A percentile compares a stretch with the other conserved stretches of the same genome.
Evolutionary conservation across 2,888 invertebrate species (phyloP).

Genomic region (Colostygia pectinataria): DNA sequence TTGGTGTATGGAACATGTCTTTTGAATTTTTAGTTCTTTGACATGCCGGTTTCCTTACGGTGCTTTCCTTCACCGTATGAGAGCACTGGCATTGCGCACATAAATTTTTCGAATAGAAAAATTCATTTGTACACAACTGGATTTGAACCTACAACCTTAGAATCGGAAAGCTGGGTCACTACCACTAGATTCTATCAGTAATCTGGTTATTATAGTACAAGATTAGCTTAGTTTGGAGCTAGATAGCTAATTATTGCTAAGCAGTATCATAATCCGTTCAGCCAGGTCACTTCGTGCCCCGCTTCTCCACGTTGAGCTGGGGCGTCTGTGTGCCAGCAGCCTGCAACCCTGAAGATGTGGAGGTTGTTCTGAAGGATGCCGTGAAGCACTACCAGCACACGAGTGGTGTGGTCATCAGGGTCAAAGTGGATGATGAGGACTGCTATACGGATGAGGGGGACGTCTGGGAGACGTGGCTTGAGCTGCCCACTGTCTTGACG

Average conservation of each 20-base stretch:
- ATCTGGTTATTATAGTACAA: too few relatives aligned
- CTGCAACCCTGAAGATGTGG: constrained; percentile 84
- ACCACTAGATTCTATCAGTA: too few relatives aligned
- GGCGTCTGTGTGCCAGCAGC: constrained; percentile 86
- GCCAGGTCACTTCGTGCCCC: constrained; percentile 89
- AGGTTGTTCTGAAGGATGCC: constrained; percentile 81
- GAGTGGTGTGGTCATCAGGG: constrained; percentile 81
- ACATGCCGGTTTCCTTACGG: too few relatives aligned
- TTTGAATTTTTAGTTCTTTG: too few relatives aligned
- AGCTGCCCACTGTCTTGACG: constrained; percentile 66
- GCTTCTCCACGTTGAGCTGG: constrained; percentile 88
- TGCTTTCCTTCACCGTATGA: too few relatives aligned
- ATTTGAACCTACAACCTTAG: too few relatives aligned
- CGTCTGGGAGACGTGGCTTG: constrained; percentile 64
- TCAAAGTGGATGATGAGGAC: constrained; percentile 85
- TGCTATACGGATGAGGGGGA: constrained; percentile 78
- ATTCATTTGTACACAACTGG: too few relatives aligned
- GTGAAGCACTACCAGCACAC: constrained; percentile 84
- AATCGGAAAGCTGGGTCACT: too few relatives aligned
- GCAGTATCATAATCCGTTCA: constrained; percentile 70
- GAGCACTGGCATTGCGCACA: too few relatives aligned
- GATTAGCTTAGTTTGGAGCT: too few relatives aligned
- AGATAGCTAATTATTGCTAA: constrained; percentile 43
- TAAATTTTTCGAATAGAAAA: too few relatives aligned
- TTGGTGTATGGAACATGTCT: too few relatives aligned